phyloP scores from a whole-genome alignment of 2,113 vertebrate genomes.

The Seriola quinqueradiata region DNA sequence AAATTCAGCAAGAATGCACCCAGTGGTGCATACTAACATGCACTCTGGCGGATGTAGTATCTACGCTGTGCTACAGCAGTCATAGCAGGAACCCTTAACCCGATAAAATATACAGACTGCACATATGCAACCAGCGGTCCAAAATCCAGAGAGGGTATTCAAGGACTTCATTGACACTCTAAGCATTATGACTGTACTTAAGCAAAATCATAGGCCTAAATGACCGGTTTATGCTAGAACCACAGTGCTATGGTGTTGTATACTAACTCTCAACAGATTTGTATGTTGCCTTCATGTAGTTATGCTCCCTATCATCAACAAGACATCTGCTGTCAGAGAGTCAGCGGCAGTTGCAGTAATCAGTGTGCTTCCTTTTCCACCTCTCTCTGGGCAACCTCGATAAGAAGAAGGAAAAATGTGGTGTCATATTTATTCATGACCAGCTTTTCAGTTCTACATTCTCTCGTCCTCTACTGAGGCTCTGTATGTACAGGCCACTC shows the following conservation, averaged over 20 bases:
- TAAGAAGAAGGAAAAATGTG: slow-evolving; percentile 76
- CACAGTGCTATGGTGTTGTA: slow-evolving; percentile 23
- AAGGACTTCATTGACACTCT: slow-evolving; percentile 26
- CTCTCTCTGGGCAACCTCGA: slow-evolving; percentile 79
- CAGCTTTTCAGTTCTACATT: slow-evolving; percentile 71
- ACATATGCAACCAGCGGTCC: background rate
- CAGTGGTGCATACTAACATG: background rate
- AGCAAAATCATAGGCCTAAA: slow-evolving; percentile 56
- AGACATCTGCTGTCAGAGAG: slow-evolving; percentile 79
- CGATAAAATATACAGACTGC: background rate
- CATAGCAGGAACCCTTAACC: background rate
- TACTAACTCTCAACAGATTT: slow-evolving; percentile 62
- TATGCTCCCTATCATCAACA: slow-evolving; percentile 77
- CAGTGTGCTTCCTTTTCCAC: slow-evolving; percentile 72
- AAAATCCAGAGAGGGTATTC: slow-evolving; percentile 17
- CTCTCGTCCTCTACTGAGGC: slow-evolving; percentile 51
- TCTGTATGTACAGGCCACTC: slow-evolving; percentile 54
- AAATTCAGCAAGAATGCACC: slow-evolving; percentile 36
- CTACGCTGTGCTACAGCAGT: background rate
- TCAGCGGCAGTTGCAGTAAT: slow-evolving; percentile 72
- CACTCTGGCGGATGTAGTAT: slow-evolving; percentile 9
- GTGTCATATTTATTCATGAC: slow-evolving; percentile 83
- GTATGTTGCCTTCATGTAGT: slow-evolving; percentile 70
- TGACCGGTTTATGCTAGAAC: slow-evolving; percentile 37
- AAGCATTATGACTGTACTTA: slow-evolving; percentile 47